A percentile compares a stretch with the other conserved stretches of the same genome.
Evolutionary conservation across 1,140 invertebrate species (phyloP).

Genomic region (Tetramorium alpestre): DNA sequence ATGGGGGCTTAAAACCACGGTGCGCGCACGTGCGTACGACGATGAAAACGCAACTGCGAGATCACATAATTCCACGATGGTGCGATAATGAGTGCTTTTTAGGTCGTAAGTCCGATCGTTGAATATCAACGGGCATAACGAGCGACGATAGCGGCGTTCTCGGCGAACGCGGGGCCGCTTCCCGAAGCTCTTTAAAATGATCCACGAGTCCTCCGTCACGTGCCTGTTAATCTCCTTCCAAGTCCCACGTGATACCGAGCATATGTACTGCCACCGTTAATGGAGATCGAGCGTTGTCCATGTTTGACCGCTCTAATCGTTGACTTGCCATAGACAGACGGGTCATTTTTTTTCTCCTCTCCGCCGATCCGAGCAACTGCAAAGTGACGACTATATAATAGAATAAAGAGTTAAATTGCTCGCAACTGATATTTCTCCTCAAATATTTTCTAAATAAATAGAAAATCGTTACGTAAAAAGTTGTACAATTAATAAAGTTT

Average conservation of each 20-base stretch:
- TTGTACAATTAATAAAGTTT: not conserved
- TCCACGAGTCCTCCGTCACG: not conserved
- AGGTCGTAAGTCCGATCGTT: not conserved
- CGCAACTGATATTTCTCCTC: not conserved
- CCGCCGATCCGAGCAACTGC: not conserved
- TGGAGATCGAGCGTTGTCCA: constrained; percentile 11
- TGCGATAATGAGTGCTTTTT: constrained; percentile 36
- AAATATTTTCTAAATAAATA: not conserved
- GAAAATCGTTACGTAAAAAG: not conserved
- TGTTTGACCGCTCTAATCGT: constrained; percentile 13
- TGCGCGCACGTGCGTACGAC: constrained; percentile 12
- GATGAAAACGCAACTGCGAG: constrained; percentile 8
- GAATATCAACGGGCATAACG: not conserved
- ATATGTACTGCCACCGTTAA: constrained; percentile 12
- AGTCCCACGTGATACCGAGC: constrained; percentile 17
- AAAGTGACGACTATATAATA: constrained; percentile 14
- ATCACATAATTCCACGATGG: constrained; percentile 30
- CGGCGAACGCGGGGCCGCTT: not conserved
- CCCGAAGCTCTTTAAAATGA: not conserved
- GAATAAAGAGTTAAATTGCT: constrained; percentile 13
- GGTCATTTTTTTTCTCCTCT: not conserved
- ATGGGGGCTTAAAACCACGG: not conserved
- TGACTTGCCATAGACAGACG: constrained; percentile 9
- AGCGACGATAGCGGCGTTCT: not conserved
- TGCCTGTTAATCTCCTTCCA: not conserved